Evolutionary conservation across 2,888 invertebrate genomes (phyloP), one percentile per base, ranked within the genome.

Genomic region (Lochmaea crataegi): DNA sequence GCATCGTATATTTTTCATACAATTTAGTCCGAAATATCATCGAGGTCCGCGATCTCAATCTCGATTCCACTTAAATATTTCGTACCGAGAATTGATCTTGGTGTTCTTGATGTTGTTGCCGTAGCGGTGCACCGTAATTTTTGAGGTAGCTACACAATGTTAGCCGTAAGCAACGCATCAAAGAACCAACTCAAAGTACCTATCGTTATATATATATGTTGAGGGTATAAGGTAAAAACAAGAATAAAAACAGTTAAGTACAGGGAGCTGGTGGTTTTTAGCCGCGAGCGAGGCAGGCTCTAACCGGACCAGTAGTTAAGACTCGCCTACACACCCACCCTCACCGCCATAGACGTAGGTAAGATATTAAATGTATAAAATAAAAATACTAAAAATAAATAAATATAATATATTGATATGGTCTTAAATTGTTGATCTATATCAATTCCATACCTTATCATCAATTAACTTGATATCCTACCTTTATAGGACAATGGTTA

Each of bases 321-420:
- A 80, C 80, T 81, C 82, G 83, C 83, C 83, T 81, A 84, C 83
- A 82, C 83, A 82, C 79, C 81, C 83, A 83, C 83, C 83, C 83
- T 82, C 82, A 80, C 83, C 61, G 26, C 68, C 74, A 74, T 68
- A 41, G 61, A 65, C 74, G 74, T 57, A 51, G 22, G 18, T 18
- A 42, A 42, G 7, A 63, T 12, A 56, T 45, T 64, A 11, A 41
- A 38, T 38, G 7, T 38, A 38, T 38, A 7, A 38, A 38, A 38
- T 38, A 38, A 6, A 6, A 32, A 1, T 38, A 38, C 32, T 38
- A 38, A 38, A 38, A 38, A 1, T 1, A 38, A 38, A 38, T 38
- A 9, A 7, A 38, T n/a, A n/a, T n/a, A n/a, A n/a, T n/a, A n/a
- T n/a, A n/a, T n/a, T n/a, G n/a, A n/a, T n/a, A n/a, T n/a, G n/a